These are phyloP conservation scores for Holotrichia oblita DNA, from an alignment of 1,140 invertebrate genomes.

Conservation along the genomic window DNA sequence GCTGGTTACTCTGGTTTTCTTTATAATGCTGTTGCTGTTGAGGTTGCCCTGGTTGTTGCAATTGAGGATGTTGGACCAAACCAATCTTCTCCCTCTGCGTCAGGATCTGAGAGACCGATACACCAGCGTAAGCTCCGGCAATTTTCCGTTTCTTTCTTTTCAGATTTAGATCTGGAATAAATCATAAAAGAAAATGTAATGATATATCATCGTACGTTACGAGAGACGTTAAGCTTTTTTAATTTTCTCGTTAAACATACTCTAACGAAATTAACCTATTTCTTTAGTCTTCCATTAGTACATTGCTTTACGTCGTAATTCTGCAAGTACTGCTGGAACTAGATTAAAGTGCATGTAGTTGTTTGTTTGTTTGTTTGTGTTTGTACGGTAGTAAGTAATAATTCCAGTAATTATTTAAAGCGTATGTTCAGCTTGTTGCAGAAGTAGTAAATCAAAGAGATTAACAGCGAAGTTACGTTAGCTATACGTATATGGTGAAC, in stretches of 20 bases:
- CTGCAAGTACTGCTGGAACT: background rate
- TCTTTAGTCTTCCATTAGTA: background rate
- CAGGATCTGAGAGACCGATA: conserved; percentile 73
- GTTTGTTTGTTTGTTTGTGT: conserved; percentile 20
- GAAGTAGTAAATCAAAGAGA: background rate
- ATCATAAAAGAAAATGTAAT: conserved; percentile 40
- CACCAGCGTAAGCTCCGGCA: conserved; percentile 65
- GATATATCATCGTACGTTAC: background rate
- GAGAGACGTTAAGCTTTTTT: background rate
- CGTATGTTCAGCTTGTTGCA: background rate
- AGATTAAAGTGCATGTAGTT: background rate
- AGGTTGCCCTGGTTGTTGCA: conserved; percentile 49
- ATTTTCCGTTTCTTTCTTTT: conserved; percentile 75
- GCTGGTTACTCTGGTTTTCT: conserved; percentile 57
- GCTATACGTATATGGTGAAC: background rate
- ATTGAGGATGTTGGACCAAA: conserved; percentile 59
- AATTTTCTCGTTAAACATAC: background rate
- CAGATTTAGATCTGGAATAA: conserved; percentile 65
- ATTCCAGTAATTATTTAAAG: background rate
- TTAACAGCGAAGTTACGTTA: background rate
- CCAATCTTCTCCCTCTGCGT: conserved; percentile 69
- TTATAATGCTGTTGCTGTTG: conserved; percentile 52
- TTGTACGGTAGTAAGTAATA: background rate
- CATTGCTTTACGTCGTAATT: background rate
- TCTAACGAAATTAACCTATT: background rate